Conservation (phyloP, 2,797 vertebrate genomes). For the Clarias laeviceps region DNA sequence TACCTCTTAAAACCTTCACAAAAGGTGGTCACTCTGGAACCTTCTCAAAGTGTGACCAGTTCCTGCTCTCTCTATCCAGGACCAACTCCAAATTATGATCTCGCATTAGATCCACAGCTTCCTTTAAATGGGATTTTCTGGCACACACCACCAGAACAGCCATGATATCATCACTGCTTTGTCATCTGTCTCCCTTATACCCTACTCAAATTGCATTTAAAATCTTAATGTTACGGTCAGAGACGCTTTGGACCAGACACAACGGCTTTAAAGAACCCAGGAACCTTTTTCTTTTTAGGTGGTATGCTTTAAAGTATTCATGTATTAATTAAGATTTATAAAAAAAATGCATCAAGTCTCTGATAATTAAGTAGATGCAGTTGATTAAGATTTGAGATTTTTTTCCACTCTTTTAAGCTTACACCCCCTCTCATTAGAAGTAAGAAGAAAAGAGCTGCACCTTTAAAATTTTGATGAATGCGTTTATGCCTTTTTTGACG, state of each 20-base stretch:
- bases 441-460: not conserved
- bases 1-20: not conserved
- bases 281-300: not conserved
- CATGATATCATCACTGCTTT: not conserved
- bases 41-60: not conserved
- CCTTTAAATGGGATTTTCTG: not conserved
- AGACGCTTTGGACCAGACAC: too few species aligned
- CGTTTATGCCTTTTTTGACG: not conserved
- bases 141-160: not conserved
- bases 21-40: not conserved
- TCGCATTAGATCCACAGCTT: not conserved
- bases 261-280: not conserved
- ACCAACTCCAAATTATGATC: not conserved
- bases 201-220: slow-evolving; percentile 3
- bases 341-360: not conserved
- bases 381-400: not conserved
- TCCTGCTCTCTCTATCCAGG: not conserved
- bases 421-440: not conserved
- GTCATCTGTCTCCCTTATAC: not conserved
- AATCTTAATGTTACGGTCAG: not conserved
- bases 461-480: not conserved
- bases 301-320: not conserved
- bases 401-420: not conserved
- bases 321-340: not conserved
- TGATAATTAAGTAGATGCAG: not conserved